Evolutionary conservation across 2,888 invertebrate species (phyloP).

Genomic region (Digitonthophagus gazella): DNA sequence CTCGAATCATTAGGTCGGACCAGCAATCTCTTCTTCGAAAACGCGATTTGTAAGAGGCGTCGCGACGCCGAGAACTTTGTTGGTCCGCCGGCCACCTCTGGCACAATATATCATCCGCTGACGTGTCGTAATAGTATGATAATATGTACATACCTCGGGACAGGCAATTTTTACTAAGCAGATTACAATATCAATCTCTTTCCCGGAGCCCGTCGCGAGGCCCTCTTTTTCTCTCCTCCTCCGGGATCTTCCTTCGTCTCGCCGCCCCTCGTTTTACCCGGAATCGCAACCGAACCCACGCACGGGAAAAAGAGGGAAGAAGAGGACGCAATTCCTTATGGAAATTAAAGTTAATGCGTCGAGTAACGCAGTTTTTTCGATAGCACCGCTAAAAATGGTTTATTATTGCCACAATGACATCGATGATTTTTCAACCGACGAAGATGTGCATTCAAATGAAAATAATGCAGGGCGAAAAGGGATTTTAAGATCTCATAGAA

Average conservation of each 20-base stretch:
- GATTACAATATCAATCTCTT: constrained; percentile 54
- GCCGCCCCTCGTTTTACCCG: constrained; percentile 25
- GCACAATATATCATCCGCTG: constrained; percentile 52
- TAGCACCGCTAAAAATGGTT: constrained; percentile 10
- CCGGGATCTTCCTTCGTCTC: constrained; percentile 37
- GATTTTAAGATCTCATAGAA: neutral
- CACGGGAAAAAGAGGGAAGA: constrained; percentile 27
- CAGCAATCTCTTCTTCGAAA: neutral
- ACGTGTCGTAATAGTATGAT: constrained; percentile 55
- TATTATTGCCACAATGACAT: constrained; percentile 13
- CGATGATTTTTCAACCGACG: constrained; percentile 7
- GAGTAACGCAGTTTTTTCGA: constrained; percentile 20
- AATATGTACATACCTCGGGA: constrained; percentile 53
- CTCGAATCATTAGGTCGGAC: constrained; percentile 9
- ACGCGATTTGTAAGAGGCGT: neutral
- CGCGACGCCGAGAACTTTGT: constrained; percentile 39
- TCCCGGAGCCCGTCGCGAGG: constrained; percentile 33
- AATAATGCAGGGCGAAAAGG: neutral
- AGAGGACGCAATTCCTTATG: constrained; percentile 42
- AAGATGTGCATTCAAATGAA: constrained; percentile 3
- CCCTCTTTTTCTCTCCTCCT: constrained; percentile 36
- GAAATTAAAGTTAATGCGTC: constrained; percentile 46
- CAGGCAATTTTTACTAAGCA: constrained; percentile 53
- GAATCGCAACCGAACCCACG: constrained; percentile 21
- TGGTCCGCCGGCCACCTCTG: constrained; percentile 48